phyloP scores from a whole-genome alignment of 2,797 vertebrate genomes.

The Anisognathus igniventris region DNA sequence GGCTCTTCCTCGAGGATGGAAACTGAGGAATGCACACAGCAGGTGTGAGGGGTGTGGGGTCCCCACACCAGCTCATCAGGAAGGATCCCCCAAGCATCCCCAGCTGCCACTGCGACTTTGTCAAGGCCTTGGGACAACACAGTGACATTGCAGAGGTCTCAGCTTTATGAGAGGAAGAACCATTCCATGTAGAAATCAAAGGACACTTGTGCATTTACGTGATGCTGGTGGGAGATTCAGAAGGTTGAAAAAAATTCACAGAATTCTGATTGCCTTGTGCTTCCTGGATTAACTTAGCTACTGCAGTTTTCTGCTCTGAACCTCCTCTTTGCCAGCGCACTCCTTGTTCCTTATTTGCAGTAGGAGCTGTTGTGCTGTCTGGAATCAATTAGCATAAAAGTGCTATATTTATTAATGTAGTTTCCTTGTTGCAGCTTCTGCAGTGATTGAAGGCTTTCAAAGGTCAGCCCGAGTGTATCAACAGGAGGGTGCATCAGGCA shows the following conservation, averaged over 20 bases:
- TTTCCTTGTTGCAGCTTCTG: not conserved
- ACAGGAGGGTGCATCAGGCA: not conserved
- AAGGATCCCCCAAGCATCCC: not conserved
- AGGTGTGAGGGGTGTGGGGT: not conserved
- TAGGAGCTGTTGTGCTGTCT: not conserved
- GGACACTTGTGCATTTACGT: not conserved
- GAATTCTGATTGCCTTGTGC: not conserved
- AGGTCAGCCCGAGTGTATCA: not conserved
- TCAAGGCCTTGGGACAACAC: not conserved
- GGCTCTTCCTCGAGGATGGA: not conserved
- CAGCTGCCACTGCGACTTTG: not conserved
- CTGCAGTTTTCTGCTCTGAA: not conserved
- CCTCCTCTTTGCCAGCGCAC: not conserved
- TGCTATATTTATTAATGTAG: not conserved
- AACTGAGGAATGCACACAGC: not conserved
- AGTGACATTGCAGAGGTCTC: not conserved
- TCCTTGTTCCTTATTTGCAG: not conserved
- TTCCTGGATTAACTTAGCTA: not conserved
- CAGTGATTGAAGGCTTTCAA: not conserved
- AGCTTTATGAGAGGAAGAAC: not conserved
- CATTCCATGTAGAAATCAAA: not conserved
- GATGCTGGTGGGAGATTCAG: not conserved
- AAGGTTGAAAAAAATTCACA: not conserved
- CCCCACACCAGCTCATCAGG: fast-evolving
- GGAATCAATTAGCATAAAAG: not conserved